Base-by-base conservation (phyloP, 2,113 vertebrate species). In the Crotophaga sulcirostris region DNA sequence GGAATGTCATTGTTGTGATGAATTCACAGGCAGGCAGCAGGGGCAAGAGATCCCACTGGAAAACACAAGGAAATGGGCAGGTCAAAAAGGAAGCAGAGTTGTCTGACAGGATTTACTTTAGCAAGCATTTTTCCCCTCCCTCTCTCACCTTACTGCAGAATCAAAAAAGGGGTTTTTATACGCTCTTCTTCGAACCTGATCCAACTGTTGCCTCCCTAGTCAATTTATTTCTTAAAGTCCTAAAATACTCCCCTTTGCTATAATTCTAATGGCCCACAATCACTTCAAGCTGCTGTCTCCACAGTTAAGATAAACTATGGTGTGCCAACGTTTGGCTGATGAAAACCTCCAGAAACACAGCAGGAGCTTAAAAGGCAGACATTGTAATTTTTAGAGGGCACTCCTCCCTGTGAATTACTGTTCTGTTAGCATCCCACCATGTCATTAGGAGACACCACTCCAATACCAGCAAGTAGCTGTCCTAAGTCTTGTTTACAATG, bases 321-420 rank as follows among this genome's bases (percentile, higher is more conserved):
- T 42, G 55, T 89, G 69, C 90, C 73, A 90, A 12, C 4, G 31
- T 54, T 31, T 69, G 81, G 60, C 69, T 87, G 69, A 87, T 26
- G 51, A 66, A 93, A 95, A 87, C 78, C 81, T 94, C 69, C 56
- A 78, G 84, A 93, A 89, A 66, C 36, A 81, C 64, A 68, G 54
- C 68, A 91, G 59, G 54, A 91, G 20, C 16, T 84, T 64, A 64
- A 87, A 89, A 87, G 42, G 34, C 51, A 87, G 81, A 84, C n/a
- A 24, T 5, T 52, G 36, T 93, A 91, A 78, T 89, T 96, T 93
- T 74, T 9, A 74, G 25, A 74, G 47, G 38, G 69, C 56, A 67
- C 78, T 87, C 85, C 78, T 93, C 81, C 68, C 84, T 74, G 59
- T 62, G 90, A 96, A 87, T 77, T 91, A 77, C 77, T 87, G 52